phyloP scores from a whole-genome alignment of 2,797 vertebrate genomes.

The Gephyroberyx darwinii region DNA sequence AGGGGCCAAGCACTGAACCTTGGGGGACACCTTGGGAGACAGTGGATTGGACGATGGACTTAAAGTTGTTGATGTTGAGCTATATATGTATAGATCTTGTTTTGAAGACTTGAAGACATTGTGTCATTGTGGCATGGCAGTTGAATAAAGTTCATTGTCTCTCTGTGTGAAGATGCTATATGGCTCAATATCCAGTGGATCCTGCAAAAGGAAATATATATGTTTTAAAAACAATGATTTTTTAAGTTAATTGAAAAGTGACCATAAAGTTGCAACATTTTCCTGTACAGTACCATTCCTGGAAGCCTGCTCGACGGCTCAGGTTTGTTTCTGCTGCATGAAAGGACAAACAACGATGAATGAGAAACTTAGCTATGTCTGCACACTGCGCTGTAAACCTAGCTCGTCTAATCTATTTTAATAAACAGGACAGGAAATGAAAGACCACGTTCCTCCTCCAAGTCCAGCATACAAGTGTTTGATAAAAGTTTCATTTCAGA shows the following conservation, averaged over 20 bases:
- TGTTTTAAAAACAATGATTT: not conserved
- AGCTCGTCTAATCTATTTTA: not conserved
- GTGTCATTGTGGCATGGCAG: not conserved
- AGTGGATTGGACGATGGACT: too few relatives aligned
- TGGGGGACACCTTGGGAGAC: too few relatives aligned
- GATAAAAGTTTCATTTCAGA: too few relatives aligned
- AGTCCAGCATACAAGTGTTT: too few relatives aligned
- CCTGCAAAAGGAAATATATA: not conserved
- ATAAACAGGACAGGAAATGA: not conserved
- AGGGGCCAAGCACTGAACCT: too few relatives aligned
- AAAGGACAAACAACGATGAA: not conserved
- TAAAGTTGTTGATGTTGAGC: too few relatives aligned
- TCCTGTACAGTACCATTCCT: not conserved
- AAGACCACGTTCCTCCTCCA: too few relatives aligned
- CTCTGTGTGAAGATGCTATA: constrained; percentile 11
- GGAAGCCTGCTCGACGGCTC: too few relatives aligned
- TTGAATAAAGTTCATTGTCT: constrained; percentile 18
- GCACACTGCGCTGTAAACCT: not conserved
- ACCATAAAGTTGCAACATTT: not conserved
- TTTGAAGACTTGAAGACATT: not conserved
- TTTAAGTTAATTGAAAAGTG: not conserved
- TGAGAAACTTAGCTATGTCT: not conserved
- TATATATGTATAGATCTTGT: too few relatives aligned
- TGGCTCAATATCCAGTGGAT: constrained; percentile 17
- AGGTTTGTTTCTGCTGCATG: not conserved